These are phyloP conservation scores for Stichopus chloronotus DNA, from an alignment of 35 echinoderm and acorn worm species.

Conservation along the genomic window DNA sequence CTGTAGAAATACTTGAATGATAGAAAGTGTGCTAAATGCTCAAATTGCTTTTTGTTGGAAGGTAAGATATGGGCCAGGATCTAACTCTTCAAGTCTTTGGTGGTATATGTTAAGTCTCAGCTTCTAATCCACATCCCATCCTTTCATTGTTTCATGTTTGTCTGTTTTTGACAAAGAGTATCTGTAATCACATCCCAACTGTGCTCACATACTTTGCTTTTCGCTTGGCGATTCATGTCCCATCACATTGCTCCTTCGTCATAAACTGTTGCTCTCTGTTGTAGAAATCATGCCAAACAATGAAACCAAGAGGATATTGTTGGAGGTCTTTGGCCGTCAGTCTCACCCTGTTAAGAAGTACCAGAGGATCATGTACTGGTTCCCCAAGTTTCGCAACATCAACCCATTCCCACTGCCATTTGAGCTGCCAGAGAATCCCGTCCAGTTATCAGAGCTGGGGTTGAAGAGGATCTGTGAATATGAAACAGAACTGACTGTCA, in stretches of 20 bases:
- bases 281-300: slow-evolving; percentile 95
- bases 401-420: slow-evolving; percentile 96
- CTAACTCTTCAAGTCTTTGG: no score
- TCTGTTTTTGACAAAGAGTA: no score
- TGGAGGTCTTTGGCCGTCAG: slow-evolving; percentile 77
- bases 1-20: no score
- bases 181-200: no score
- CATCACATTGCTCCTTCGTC: background rate
- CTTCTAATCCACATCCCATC: no score
- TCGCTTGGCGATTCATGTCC: no score
- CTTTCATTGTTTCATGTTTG: no score
- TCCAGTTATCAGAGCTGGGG: slow-evolving; percentile 78
- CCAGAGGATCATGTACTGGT: slow-evolving; percentile 98
- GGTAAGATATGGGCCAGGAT: no score
- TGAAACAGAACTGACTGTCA: slow-evolving; percentile 86
- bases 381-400: slow-evolving; percentile 89
- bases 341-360: slow-evolving; percentile 94
- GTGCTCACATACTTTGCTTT: no score
- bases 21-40: no score
- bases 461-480: slow-evolving; percentile 96
- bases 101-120: no score
- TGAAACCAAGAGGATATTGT: slow-evolving; percentile 83
- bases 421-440: slow-evolving; percentile 74
- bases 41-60: no score
- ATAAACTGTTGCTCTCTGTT: background rate